phyloP scores from a whole-genome alignment of 2,113 vertebrate genomes.

The Neoarius graeffei region DNA sequence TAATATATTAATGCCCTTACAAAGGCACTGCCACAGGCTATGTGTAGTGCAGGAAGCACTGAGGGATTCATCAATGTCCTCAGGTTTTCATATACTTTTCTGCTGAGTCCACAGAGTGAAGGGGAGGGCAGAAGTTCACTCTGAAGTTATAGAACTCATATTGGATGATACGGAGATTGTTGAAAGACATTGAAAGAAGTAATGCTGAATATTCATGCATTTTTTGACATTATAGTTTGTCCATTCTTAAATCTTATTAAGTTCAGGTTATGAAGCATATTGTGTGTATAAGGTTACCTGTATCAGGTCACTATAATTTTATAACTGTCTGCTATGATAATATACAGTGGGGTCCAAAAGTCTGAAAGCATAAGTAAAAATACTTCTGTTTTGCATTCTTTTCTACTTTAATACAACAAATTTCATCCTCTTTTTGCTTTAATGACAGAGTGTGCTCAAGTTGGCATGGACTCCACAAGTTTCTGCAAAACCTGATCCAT shows the following conservation, averaged over 20 bases:
- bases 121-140: slow-evolving; percentile 41
- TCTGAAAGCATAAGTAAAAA: neutral
- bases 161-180: slow-evolving; percentile 25
- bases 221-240: neutral
- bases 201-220: neutral
- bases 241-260: neutral
- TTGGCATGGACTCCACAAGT: neutral
- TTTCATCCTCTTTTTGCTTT: neutral
- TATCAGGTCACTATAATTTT: neutral
- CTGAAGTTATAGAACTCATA: slow-evolving; percentile 45
- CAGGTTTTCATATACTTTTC: slow-evolving; percentile 52
- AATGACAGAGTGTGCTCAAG: neutral
- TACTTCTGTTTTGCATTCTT: neutral
- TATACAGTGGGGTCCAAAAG: neutral
- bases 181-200: slow-evolving; percentile 27
- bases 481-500: neutral
- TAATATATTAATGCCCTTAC: slow-evolving; percentile 70
- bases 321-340: neutral
- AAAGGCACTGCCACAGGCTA: slow-evolving; percentile 59
- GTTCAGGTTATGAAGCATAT: neutral
- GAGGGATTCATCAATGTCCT: slow-evolving; percentile 59
- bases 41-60: slow-evolving; percentile 50
- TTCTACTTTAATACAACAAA: neutral
- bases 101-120: slow-evolving; percentile 54
- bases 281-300: neutral